Evolutionary conservation across 1,140 invertebrate genomes (phyloP), one percentile per base, ranked within the genome.

Genomic region (Apis cerana): DNA sequence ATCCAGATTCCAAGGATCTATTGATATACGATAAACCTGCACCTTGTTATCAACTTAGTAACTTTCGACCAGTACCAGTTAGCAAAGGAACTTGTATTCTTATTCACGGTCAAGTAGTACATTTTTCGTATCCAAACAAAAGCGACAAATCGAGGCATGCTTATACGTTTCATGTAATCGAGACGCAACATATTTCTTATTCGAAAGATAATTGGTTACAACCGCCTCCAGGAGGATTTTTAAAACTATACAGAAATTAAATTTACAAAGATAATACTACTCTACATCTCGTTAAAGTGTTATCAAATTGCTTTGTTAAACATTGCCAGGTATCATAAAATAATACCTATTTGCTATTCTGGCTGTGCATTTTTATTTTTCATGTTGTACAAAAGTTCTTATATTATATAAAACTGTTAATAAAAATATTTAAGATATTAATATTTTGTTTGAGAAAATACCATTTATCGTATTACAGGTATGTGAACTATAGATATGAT

Each of bases 131-230:
- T 64, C 93, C 95, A 12, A 99, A 99, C 92, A 96, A 94, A 75
- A 99, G 98, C 0, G 89, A 95, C 1, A 96, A 96, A 75, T 97
- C 98, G n/a, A 95, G 99, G 75, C 97, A 98, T 87, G 98, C 97
- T 7, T 99, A 99, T 93, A 99, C 99, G 10, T 99, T 99, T 93
- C 99, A 99, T 93, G 95, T 99, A 1, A 95, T 98, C 74, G 99
- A 99, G 92, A 96, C 96, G 74, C 94, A 96, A 21, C 94, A 96
- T 64, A 97, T 96, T 1, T 94, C 95, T 75, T 99, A 97, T 93
- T 96, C 97, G 1, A 93, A 96, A 82, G 95, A 98, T 2, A 99
- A 99, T 90, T 99, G 98, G 98, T 92, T 98, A 3, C 97, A 98
- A 91, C 95, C 95, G 77, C 94, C 95, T 2, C 92, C 94, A 52